A percentile compares a stretch with the other conserved stretches of the same genome.
These are phyloP conservation scores for Tortricodes alternella DNA, from an alignment of 2,888 invertebrate genomes.

Conservation along the genomic window DNA sequence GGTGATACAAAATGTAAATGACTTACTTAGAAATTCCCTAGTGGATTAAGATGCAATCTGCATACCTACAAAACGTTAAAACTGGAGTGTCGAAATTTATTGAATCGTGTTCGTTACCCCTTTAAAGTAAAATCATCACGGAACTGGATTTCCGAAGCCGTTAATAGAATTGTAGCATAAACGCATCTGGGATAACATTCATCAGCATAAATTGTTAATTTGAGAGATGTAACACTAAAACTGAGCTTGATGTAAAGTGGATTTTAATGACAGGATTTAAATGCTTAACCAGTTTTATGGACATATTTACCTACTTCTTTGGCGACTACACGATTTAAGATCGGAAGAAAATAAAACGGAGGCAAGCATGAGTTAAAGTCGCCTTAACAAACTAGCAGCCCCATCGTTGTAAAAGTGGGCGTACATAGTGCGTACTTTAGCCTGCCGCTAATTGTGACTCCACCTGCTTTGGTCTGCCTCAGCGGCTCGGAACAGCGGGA, in stretches of 20 bases:
- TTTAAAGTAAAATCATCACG: slow-evolving; percentile 17
- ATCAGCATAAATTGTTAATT: slow-evolving; percentile 21
- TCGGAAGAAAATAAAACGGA: not conserved
- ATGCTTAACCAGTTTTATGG: not conserved
- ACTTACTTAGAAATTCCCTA: slow-evolving; percentile 62
- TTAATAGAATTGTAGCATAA: slow-evolving; percentile 25
- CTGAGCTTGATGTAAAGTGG: slow-evolving; percentile 9
- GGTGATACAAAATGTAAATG: slow-evolving; percentile 66
- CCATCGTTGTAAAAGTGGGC: slow-evolving; percentile 50
- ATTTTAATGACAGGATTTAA: slow-evolving; percentile 7
- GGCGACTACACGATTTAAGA: not conserved
- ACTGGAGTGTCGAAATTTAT: slow-evolving; percentile 13
- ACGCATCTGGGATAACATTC: slow-evolving; percentile 26
- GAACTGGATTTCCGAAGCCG: slow-evolving; percentile 10
- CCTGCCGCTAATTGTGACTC: slow-evolving; percentile 61
- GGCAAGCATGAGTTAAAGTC: slow-evolving; percentile 3
- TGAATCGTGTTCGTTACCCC: slow-evolving; percentile 2
- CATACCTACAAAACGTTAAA: slow-evolving; percentile 57
- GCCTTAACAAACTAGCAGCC: slow-evolving; percentile 44
- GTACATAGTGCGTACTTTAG: slow-evolving; percentile 55
- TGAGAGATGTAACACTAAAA: slow-evolving; percentile 19
- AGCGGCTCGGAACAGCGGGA: slow-evolving; percentile 47
- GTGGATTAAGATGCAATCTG: slow-evolving; percentile 63
- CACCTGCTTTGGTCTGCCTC: slow-evolving; percentile 49
- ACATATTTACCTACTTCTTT: not conserved